Base-by-base conservation (phyloP, 2,888 invertebrate genomes). In the Eledona agricola region DNA sequence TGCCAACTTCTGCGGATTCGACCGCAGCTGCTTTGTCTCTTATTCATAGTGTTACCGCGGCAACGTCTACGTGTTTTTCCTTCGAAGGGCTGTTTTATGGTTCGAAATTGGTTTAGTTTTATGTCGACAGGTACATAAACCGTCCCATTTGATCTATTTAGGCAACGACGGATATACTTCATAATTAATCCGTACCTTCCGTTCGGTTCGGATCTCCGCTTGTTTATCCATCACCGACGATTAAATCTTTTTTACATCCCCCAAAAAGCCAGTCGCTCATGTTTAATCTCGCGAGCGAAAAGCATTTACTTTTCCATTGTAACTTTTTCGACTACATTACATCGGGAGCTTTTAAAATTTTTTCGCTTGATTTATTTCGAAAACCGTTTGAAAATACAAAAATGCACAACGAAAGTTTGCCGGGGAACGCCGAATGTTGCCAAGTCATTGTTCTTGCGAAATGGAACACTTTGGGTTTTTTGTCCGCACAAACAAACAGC, bases 311-410 rank as follows among this genome's bases (percentile, higher is more conserved):
- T 40, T 46, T 15, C 34, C 26, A 43, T 51, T 51, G 51, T 51
- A 25, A 40, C 32, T 40, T 50, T 42, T 50, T 26, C 50, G 50
- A 40, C 26, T 50, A 40, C 25, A 50, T 50, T 50, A 37, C 28
- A 19, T 19, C 16, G 17, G 28, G 31, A 28, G 38, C 46, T 52
- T 46, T 51, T 40, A 49, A 49, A 47, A 53, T 40, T 42, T 53
- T 49, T 29, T 34, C 42, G 32, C 42, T 47, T 49, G 47, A 53
- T 47, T 53, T 53, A 42, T 28, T 53, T 47, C 11, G 25, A 52
- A 52, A 37, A 46, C 28, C 17, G 25, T 31, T 45, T 28, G 22
- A 28, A 40, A 28, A 28, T n/a, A n/a, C n/a, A 28, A 5, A 16
- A 23, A 17, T 16, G 11, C 5, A 7, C 28, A 5, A 10, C 42